Conservation (phyloP, 2,113 vertebrate genomes). For the Neotragus moschatus region DNA sequence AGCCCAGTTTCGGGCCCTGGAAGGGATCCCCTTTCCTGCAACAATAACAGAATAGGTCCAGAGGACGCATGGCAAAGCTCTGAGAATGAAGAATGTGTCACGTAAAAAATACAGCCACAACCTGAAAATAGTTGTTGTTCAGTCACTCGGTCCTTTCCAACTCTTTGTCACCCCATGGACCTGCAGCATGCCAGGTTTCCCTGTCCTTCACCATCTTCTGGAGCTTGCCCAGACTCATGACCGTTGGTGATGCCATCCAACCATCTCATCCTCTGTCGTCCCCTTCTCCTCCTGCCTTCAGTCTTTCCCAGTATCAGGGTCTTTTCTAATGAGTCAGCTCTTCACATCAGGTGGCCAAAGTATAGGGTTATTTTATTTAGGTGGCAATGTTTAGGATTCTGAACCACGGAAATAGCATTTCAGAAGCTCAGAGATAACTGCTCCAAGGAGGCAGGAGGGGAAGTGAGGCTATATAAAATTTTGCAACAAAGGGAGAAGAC, state of each 20-base stretch:
- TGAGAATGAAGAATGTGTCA: not conserved
- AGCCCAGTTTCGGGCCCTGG: too few species aligned
- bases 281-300: not conserved
- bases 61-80: not conserved
- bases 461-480: not conserved
- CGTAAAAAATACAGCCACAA: not conserved
- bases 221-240: not conserved
- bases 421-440: not conserved
- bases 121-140: not conserved
- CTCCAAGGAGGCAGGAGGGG: not conserved
- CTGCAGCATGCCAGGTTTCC: not conserved
- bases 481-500: not conserved
- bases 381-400: not conserved
- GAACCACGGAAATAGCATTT: not conserved
- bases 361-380: not conserved
- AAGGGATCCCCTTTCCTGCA: too few species aligned
- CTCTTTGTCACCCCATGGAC: not conserved
- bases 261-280: not conserved
- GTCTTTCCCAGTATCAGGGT: not conserved
- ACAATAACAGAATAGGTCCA: not conserved
- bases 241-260: not conserved
- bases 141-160: rapidly evolving
- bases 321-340: not conserved
- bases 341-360: not conserved
- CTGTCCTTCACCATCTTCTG: not conserved